Conservation (phyloP, 2,888 invertebrate species). For the Phyllotreta cruciferae region DNA sequence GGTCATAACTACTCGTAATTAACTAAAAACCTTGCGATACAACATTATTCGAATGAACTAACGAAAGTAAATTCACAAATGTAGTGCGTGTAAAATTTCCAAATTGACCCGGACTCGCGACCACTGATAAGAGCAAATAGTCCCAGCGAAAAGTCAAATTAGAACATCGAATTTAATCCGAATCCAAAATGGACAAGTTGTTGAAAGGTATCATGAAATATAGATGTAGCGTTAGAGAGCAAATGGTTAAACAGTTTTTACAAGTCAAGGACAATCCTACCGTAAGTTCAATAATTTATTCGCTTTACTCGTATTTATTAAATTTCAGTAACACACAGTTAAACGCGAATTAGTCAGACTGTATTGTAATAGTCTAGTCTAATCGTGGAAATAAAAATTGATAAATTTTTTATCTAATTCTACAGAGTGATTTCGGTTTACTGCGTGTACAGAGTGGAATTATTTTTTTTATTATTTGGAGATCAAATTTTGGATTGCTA, state of each 20-base stretch:
- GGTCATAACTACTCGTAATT: background rate
- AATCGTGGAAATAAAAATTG: no score
- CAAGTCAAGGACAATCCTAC: constrained; percentile 87
- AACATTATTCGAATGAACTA: background rate
- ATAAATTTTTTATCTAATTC: no score
- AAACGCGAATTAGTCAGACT: no score
- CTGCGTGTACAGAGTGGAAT: no score
- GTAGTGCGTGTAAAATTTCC: background rate
- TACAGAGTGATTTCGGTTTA: no score
- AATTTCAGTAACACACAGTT: background rate
- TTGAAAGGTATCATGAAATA: constrained; percentile 90
- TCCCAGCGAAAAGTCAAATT: background rate
- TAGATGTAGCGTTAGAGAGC: constrained; percentile 78
- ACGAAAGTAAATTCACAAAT: constrained; percentile 2
- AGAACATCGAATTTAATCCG: constrained; percentile 1
- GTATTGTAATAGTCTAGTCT: no score
- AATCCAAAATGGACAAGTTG: constrained; percentile 78
- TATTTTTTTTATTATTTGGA: no score
- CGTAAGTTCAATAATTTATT: constrained; percentile 64
- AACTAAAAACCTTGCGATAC: constrained; percentile 2
- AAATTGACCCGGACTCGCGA: constrained; percentile 6
- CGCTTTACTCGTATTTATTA: constrained; percentile 1
- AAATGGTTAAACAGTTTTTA: constrained; percentile 92
- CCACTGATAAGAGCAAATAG: constrained; percentile 12
- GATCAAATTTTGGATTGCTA: no score